Evolutionary conservation across 2,113 vertebrate genomes (phyloP), one percentile per base, ranked within the genome.

Genomic region (Xiphophorus couchianus): DNA sequence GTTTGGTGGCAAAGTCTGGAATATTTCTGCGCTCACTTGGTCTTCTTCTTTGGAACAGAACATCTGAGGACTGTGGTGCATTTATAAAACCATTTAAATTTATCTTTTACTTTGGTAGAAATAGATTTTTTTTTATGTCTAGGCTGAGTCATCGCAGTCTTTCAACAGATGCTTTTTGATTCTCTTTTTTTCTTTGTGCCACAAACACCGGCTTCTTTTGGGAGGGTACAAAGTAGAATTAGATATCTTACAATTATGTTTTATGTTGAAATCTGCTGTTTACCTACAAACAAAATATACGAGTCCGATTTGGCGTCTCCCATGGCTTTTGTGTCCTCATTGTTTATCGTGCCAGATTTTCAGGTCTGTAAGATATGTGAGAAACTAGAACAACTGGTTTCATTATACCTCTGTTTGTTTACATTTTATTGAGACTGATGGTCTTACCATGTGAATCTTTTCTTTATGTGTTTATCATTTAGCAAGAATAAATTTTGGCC

Each of bases 331-430:
- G 39, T 15, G 39, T 42, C 39, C 39, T 42, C 14, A 54, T 58
- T n/a, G 51, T n/a, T 58, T 58, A n/a, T 58, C 2, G 5, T 48
- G 44, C 44, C 44, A 48, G 44, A 48, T 48, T 48, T 48, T 48
- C 44, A 48, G 44, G 44, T 48, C 44, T 48, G 4, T 48, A 17
- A 19, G 17, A 58, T n/a, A n/a, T 58, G 22, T 58, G 22, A n/a
- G 51, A 58, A 58, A 58, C 51, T 58, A n/a, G 51, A 58, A n/a
- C 51, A n/a, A 58, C 51, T 58, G 51, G 51, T n/a, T 58, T n/a
- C 17, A 58, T 58, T 58, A n/a, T 25, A n/a, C 51, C 51, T 25
- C 17, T 58, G 51, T 58, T 58, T 58, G 51, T 58, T 58, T 19
- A n/a, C 51, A 9, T 10, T 58, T 58, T 11, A 58, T 58, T n/a